Conservation (phyloP, 1,140 invertebrate genomes). For the Subanguina moxae region DNA sequence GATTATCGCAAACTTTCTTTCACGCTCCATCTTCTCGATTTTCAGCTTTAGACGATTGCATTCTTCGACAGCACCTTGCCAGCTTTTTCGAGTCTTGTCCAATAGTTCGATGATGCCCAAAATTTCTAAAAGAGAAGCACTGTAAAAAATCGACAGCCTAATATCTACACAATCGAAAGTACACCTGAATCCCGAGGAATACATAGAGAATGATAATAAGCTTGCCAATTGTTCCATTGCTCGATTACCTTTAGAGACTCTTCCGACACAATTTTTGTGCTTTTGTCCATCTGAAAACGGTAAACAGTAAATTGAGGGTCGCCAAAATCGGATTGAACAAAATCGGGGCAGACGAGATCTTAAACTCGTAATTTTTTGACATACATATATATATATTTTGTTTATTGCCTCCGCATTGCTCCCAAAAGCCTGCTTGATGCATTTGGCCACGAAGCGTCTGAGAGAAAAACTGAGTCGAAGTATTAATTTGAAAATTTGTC, state of each 20-base stretch:
- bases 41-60: background rate
- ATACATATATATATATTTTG: no score
- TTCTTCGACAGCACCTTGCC: background rate
- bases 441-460: no score
- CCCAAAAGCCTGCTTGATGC: no score
- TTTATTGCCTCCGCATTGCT: no score
- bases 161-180: background rate
- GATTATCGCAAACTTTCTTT: slow-evolving; percentile 4
- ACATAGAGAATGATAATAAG: slow-evolving; percentile 5
- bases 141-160: background rate
- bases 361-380: no score
- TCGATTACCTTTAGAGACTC: slow-evolving; percentile 4
- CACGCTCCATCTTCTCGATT: background rate
- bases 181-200: slow-evolving; percentile 3
- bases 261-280: slow-evolving; percentile 1
- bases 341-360: no score
- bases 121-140: slow-evolving; percentile 4
- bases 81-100: background rate
- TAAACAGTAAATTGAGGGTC: no score
- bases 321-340: no score
- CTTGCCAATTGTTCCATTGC: slow-evolving; percentile 8
- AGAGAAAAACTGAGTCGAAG: no score
- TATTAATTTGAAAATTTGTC: no score
- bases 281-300: slow-evolving; percentile 1
- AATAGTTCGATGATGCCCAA: slow-evolving; percentile 6